These are phyloP conservation scores for Antheraea pernyi DNA, from an alignment of 1,140 invertebrate genomes.

Conservation along the genomic window DNA sequence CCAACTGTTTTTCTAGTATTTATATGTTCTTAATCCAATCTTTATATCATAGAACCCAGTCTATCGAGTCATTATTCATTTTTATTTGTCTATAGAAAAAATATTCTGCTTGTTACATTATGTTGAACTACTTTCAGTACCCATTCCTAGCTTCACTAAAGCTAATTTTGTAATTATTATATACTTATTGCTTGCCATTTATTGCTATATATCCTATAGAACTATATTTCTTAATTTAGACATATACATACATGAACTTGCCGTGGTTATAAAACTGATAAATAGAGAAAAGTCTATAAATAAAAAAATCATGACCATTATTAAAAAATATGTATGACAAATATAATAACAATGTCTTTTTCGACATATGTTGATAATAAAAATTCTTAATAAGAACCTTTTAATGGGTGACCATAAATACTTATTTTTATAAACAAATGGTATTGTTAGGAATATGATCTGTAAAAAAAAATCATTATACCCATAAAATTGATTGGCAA, in stretches of 20 bases:
- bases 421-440: background rate
- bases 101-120: slow-evolving; percentile 46
- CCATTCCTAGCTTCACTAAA: slow-evolving; percentile 72
- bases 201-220: slow-evolving; percentile 64
- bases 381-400: background rate
- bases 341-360: background rate
- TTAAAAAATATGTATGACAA: background rate
- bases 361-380: background rate
- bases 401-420: background rate
- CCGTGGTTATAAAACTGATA: background rate
- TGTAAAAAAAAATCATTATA: no score
- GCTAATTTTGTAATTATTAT: slow-evolving; percentile 53
- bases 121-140: slow-evolving; percentile 58
- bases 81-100: slow-evolving; percentile 64
- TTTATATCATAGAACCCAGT: slow-evolving; percentile 52
- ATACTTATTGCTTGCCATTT: slow-evolving; percentile 68
- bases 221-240: slow-evolving; percentile 33
- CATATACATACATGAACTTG: background rate
- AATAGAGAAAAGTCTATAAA: background rate
- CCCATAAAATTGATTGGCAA: no score
- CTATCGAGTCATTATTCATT: slow-evolving; percentile 37
- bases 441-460: background rate
- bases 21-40: slow-evolving; percentile 25
- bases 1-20: slow-evolving; percentile 51
- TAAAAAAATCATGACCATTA: background rate